Percentiles rank a stretch among this genome's conserved stretches.
Conservation (phyloP, 1,140 invertebrate genomes). For the Megathymus violae region DNA sequence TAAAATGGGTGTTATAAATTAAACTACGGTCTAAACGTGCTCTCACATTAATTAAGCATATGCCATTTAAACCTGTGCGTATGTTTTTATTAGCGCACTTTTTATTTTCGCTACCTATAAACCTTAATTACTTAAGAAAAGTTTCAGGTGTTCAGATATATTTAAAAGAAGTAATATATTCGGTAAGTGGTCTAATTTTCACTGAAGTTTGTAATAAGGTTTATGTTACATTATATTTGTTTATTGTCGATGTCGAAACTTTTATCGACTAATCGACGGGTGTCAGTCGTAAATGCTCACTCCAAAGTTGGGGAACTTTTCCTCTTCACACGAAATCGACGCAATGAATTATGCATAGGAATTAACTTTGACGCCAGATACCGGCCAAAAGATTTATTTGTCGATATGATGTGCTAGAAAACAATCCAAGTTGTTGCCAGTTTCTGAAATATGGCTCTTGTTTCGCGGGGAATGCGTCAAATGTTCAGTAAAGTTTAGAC, state of each 20-base stretch:
- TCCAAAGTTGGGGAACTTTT: conserved; percentile 64
- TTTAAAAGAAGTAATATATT: no score
- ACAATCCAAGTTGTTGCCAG: conserved; percentile 78
- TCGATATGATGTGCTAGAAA: conserved; percentile 79
- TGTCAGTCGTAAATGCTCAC: conserved; percentile 55
- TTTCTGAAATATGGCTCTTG: conserved; percentile 78
- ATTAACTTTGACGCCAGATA: conserved; percentile 82
- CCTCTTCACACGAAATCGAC: conserved; percentile 65
- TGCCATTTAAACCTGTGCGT: no score
- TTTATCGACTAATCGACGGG: conserved; percentile 48
- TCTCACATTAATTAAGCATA: no score
- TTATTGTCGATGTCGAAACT: conserved; percentile 26
- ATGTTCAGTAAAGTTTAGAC: conserved; percentile 54
- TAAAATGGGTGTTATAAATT: no score
- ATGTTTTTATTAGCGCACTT: no score
- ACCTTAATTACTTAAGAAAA: no score
- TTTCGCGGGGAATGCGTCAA: conserved; percentile 76
- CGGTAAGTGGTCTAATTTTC: no score
- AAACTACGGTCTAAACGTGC: no score
- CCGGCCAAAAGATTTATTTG: conserved; percentile 79
- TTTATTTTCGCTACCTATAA: no score
- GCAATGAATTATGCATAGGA: conserved; percentile 81
- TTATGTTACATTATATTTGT: conserved; percentile 24
- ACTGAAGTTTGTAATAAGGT: no score
- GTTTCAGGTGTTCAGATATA: no score